Evolutionary conservation across 1,140 invertebrate genomes (phyloP), one percentile per base, ranked within the genome.

Genomic region (Calycopis cecrops): DNA sequence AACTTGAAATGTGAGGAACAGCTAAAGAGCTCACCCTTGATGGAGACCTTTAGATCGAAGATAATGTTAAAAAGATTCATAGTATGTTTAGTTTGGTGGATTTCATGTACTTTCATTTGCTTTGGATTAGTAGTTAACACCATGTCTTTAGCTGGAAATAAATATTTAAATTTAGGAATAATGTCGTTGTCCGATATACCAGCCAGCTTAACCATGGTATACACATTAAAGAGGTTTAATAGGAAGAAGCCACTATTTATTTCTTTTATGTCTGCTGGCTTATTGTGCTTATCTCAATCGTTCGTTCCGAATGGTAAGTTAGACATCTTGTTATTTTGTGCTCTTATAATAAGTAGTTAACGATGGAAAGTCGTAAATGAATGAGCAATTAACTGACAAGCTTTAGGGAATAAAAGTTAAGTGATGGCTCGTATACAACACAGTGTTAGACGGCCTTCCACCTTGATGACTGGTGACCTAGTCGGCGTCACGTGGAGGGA

Each of bases 111-210:
- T 0, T 92, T 95, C 59, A 90, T 94, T 1, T 95, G 94, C 64
- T 96, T 94, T 67, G 95, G 94, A 0, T 69, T 96, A 3, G 92
- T 93, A 0, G 88, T 96, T 1, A 95, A 95, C 69, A 91, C 93
- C 0, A 93, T 93, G 1, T 90, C 92, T 12, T 85, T 96, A 37
- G 90, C 90, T 38, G 94, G 94, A 3, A 91, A 85, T 58, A 83
- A 90, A 59, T 94, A 94, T 73, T 67, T 91, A 16, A 93, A 93
- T 71, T 93, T 93, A 65, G 91, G 91, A 7, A 81, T 92, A 34
- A 90, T 93, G 9, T 88, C 90, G 1, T 64, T 91, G 0, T 89
- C 92, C 0, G 93, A 94, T 70, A 89, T 94, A 57, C 93, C 93
- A 1, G 92, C 91, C 0, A 93, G 93, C 69, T 79, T 92, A 34